Evolutionary conservation across 1,140 invertebrate species (phyloP).

Genomic region (Brachionus calyciflorus): DNA sequence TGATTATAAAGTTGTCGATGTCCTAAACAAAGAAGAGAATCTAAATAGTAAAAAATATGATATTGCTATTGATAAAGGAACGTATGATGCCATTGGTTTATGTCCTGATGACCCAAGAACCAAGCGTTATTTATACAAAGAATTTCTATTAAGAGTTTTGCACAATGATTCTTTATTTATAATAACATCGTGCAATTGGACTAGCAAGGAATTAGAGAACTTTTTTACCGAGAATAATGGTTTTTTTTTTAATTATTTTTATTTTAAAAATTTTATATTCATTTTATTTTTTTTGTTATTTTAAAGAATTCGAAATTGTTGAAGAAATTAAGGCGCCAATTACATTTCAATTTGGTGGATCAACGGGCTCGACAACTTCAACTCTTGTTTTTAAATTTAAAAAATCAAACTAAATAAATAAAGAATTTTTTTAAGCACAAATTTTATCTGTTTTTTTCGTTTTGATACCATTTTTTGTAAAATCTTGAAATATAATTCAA

Average conservation of each 20-base stretch:
- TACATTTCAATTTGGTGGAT: conserved; percentile 36
- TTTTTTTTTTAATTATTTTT: neutral
- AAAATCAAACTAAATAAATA: neutral
- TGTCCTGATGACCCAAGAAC: conserved; percentile 40
- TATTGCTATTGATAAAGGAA: conserved; percentile 48
- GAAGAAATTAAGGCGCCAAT: neutral
- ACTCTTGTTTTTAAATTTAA: neutral
- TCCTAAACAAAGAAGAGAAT: neutral
- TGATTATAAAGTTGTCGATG: neutral
- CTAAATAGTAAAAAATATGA: neutral
- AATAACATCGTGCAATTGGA: conserved; percentile 48
- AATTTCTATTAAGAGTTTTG: conserved; percentile 1
- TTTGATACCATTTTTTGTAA: no score
- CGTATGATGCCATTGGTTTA: conserved; percentile 47
- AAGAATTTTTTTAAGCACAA: no score
- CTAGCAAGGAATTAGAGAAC: conserved; percentile 23
- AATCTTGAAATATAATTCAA: no score
- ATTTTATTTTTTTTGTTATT: no score
- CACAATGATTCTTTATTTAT: conserved; percentile 29
- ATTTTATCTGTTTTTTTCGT: no score
- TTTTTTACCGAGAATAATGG: conserved; percentile 44
- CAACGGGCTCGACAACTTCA: neutral
- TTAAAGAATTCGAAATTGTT: conserved; percentile 28
- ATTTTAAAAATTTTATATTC: neutral
- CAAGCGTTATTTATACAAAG: conserved; percentile 21